These are phyloP conservation scores for Dasyprocta punctata DNA, from an alignment of 2,113 vertebrate genomes.

Conservation along the genomic window DNA sequence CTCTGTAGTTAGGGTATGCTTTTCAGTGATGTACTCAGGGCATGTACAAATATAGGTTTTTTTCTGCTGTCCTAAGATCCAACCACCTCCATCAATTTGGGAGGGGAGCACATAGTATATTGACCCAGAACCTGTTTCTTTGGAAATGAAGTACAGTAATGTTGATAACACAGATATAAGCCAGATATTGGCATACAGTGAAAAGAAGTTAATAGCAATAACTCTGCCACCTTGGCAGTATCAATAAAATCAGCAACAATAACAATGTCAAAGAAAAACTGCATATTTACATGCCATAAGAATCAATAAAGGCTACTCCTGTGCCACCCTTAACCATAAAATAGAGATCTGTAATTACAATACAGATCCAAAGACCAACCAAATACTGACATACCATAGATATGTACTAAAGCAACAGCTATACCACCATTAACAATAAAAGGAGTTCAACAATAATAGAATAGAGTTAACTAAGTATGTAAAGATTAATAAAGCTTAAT, in stretches of 20 bases:
- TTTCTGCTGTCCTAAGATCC: too few species aligned
- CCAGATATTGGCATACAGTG: background rate
- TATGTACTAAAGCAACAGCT: too few species aligned
- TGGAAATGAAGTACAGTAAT: background rate
- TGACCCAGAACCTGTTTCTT: background rate
- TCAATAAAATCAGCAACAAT: background rate
- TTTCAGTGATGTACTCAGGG: background rate
- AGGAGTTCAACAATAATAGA: background rate
- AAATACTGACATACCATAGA: too few species aligned
- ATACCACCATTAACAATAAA: background rate
- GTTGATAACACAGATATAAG: background rate
- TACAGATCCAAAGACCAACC: too few species aligned
- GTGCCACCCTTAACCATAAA: too few species aligned
- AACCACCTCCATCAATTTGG: too few species aligned
- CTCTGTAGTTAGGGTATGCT: background rate
- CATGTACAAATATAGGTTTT: too few species aligned
- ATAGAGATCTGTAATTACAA: too few species aligned
- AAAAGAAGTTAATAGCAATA: background rate
- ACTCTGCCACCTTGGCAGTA: background rate
- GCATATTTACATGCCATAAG: too few species aligned
- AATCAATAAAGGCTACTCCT: too few species aligned
- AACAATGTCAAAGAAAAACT: too few species aligned
- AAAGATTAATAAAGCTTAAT: background rate
- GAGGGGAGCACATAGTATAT: background rate
- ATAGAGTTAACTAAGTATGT: background rate